Conservation (phyloP, 2,888 invertebrate species). For the Philonicus albiceps region DNA sequence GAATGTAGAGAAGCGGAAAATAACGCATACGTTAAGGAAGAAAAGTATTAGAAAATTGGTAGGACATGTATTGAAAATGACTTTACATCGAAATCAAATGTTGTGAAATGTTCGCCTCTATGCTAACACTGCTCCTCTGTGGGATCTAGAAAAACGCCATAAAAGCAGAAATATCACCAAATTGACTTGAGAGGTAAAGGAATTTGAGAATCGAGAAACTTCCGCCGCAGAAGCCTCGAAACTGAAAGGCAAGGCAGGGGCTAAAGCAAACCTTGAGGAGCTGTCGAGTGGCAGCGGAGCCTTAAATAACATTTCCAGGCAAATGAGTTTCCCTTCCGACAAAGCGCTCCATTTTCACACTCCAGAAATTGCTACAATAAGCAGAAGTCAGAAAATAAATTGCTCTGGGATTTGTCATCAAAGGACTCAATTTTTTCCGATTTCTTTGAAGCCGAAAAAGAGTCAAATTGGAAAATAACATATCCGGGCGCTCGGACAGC, state of each 20-base stretch:
- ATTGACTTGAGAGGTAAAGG: not conserved
- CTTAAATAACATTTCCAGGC: conserved; percentile 31
- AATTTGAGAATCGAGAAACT: not conserved
- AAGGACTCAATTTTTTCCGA: conserved; percentile 26
- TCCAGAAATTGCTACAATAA: conserved; percentile 36
- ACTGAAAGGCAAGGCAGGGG: not conserved
- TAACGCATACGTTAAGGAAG: not conserved
- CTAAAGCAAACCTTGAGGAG: not conserved
- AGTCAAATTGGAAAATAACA: conserved; percentile 32
- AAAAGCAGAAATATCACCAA: not conserved
- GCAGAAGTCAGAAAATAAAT: conserved; percentile 38
- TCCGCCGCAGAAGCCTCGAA: not conserved
- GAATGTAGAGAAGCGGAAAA: not conserved
- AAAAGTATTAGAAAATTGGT: not conserved
- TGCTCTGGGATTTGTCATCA: conserved; percentile 30
- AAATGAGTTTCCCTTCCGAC: conserved; percentile 11
- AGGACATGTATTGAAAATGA: not conserved
- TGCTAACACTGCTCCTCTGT: not conserved
- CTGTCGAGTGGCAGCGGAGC: not conserved
- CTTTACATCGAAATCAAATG: not conserved
- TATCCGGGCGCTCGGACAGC: not conserved
- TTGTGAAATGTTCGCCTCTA: not conserved
- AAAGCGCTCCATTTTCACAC: conserved; percentile 33
- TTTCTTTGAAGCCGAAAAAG: conserved; percentile 18
- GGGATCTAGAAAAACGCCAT: not conserved